phyloP scores from a whole-genome alignment of 2,888 invertebrate genomes.

The Cyclophora albipunctata region DNA sequence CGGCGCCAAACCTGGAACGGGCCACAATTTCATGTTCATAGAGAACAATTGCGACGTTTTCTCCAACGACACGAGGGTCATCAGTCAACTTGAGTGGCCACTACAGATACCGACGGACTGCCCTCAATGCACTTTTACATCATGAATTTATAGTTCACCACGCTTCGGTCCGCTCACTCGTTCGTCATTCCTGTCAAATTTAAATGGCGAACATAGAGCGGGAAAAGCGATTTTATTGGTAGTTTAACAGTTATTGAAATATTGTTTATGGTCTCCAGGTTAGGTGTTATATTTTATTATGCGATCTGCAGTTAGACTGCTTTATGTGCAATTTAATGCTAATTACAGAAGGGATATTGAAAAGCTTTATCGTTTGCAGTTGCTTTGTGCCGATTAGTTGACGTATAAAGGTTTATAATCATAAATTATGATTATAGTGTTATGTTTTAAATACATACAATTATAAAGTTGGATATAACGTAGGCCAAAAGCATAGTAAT shows the following conservation, averaged over 20 bases:
- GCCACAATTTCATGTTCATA: constrained; percentile 15
- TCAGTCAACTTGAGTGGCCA: constrained; percentile 49
- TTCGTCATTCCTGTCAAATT: constrained; percentile 39
- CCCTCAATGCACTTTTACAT: constrained; percentile 52
- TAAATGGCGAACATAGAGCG: constrained; percentile 12
- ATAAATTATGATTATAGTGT: too few species aligned
- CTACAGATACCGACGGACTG: constrained; percentile 42
- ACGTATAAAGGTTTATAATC: too few species aligned
- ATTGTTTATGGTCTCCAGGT: neutral
- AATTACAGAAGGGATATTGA: too few species aligned
- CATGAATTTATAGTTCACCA: constrained; percentile 48
- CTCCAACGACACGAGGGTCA: constrained; percentile 35
- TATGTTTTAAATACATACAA: too few species aligned
- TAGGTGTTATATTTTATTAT: too few species aligned
- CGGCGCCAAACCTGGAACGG: too few species aligned
- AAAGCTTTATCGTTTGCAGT: too few species aligned
- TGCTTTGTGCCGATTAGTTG: too few species aligned
- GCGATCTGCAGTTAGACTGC: too few species aligned
- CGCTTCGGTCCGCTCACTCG: constrained; percentile 43
- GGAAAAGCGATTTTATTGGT: constrained; percentile 8
- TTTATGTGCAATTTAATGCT: too few species aligned
- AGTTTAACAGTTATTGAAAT: constrained; percentile 2
- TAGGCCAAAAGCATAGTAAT: too few species aligned
- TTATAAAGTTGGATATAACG: too few species aligned
- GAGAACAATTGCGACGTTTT: constrained; percentile 37